phyloP scores from a whole-genome alignment of 2,888 invertebrate species.

The Trissoscelio sp. region DNA sequence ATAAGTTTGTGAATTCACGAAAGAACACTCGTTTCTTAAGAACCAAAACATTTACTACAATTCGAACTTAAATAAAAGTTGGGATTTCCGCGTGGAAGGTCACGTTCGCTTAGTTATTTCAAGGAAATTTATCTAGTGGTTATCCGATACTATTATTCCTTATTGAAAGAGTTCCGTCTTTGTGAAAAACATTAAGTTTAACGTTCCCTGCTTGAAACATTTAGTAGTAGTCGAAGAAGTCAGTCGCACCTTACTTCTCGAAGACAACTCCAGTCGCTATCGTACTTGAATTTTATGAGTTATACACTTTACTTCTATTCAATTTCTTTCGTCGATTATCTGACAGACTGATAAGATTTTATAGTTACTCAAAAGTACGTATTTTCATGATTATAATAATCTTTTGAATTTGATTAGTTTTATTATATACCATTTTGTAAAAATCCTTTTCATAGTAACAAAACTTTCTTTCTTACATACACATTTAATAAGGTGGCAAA shows the following conservation, averaged over 20 bases:
- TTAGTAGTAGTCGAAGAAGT: neutral
- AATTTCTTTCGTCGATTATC: constrained; percentile 17
- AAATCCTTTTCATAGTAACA: neutral
- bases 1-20: neutral
- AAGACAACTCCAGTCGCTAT: constrained; percentile 30
- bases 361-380: no score
- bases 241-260: constrained; percentile 4
- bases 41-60: neutral
- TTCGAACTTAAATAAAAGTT: neutral
- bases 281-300: constrained; percentile 30
- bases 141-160: constrained; percentile 4
- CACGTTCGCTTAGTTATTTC: constrained; percentile 2
- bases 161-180: constrained; percentile 8
- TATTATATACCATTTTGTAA: neutral
- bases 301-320: constrained; percentile 28
- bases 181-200: constrained; percentile 70
- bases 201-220: neutral
- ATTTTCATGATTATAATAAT: no score
- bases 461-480: neutral
- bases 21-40: neutral
- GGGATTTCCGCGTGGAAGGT: neutral
- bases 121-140: neutral
- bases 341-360: neutral
- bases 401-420: no score
- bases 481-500: neutral